Evolutionary conservation across 2,113 vertebrate genomes (phyloP).

Genomic region (Oncorhynchus nerka): DNA sequence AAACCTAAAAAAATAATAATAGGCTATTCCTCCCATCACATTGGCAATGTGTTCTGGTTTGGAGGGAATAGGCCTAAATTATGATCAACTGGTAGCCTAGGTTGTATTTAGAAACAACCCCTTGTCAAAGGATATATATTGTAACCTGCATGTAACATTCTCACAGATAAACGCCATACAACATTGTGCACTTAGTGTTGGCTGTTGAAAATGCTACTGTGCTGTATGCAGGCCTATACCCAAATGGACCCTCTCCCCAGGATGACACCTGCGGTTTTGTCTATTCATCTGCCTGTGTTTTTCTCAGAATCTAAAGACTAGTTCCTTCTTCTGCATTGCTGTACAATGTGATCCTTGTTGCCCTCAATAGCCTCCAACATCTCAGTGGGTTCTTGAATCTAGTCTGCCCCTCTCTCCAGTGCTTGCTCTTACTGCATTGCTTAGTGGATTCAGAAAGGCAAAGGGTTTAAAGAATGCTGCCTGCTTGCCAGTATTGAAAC

Average conservation of each 20-base stretch:
- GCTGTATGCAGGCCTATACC: neutral
- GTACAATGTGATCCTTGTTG: neutral
- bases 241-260: neutral
- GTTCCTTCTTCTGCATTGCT: neutral
- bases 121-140: neutral
- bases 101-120: neutral
- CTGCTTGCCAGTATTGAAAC: neutral
- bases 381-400: neutral
- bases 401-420: neutral
- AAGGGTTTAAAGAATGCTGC: neutral
- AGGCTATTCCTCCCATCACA: too few relatives aligned
- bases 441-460: neutral
- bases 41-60: too few relatives aligned
- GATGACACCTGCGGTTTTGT: neutral
- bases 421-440: neutral
- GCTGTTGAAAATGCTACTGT: neutral
- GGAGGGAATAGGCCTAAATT: too few relatives aligned
- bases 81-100: too few relatives aligned
- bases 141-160: neutral
- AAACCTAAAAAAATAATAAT: too few relatives aligned
- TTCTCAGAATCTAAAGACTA: neutral
- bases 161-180: neutral
- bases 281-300: neutral
- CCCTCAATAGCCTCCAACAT: neutral
- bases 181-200: neutral